Base-by-base conservation (phyloP, 2,888 invertebrate species). In the Eupithecia pulchellata region DNA sequence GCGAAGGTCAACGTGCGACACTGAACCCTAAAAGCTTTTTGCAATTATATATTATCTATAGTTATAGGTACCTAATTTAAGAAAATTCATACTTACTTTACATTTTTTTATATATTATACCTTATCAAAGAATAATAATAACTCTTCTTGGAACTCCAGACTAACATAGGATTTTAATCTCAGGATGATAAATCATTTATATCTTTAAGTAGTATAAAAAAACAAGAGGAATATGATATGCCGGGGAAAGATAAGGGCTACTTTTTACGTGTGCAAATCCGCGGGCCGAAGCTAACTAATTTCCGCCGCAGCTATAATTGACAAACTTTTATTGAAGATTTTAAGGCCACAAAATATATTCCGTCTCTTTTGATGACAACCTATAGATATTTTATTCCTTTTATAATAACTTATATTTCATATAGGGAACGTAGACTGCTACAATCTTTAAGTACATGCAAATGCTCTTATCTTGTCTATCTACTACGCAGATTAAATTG, bases 1-100 rank as follows among this genome's bases (percentile, higher is more conserved):
- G 2, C 52, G 25, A 62, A 57, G 61, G 68, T 64, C 57, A 57
- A 62, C 29, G n/a, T n/a, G n/a, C 6, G 52, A 14, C 2, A 3
- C 13, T 55, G 55, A 0, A 1, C 1, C 25, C 9, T 39, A 8
- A 39, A 17, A 39, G 17, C 39, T 8, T 39, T 39, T 39, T 39
- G 4, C n/a, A 39, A 39, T 20, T 0, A 47, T 2, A 2, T 42
- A 47, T 20, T 47, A 20, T 52, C 20, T 25, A 13, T 52, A 52
- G 4, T 52, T 52, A 52, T 11, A 0, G 25, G 25, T 52, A n/a
- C n/a, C n/a, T n/a, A 47, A 20, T n/a, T 17, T 36, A 3, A 36
- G 34, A 0, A 34, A 2, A 34, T 9, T 34, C 34, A 9, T 34
- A 11, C 34, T 8, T 9, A 34, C 11, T 6, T 8, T n/a, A n/a